Conservation (phyloP, 1,140 invertebrate genomes). For the Mya arenaria region DNA sequence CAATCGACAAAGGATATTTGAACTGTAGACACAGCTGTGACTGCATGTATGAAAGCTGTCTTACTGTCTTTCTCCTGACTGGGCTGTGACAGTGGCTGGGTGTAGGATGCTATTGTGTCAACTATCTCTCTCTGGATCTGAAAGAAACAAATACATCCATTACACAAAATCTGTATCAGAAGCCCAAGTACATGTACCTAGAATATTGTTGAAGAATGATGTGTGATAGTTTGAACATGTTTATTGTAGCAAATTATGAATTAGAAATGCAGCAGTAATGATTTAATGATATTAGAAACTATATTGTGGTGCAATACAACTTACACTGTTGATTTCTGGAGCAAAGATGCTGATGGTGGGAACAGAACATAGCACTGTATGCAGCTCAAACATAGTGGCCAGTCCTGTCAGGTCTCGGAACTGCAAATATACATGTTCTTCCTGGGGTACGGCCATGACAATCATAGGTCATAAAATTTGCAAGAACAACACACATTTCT, state of each 20-base stretch:
- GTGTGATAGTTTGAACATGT: too few species aligned
- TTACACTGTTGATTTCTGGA: constrained; percentile 85
- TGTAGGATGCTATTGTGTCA: constrained; percentile 91
- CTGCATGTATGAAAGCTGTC: too few species aligned
- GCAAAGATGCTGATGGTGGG: constrained; percentile 86
- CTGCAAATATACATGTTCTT: constrained; percentile 65
- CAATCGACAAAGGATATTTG: too few species aligned
- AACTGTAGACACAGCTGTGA: too few species aligned
- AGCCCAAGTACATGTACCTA: background rate
- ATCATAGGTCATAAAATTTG: too few species aligned
- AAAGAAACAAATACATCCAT: constrained; percentile 5
- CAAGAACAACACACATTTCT: too few species aligned
- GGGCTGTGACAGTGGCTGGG: constrained; percentile 87
- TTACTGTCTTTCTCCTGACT: constrained; percentile 81
- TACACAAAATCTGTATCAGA: background rate
- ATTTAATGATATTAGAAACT: too few species aligned
- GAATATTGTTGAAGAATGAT: too few species aligned
- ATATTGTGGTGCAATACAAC: too few species aligned
- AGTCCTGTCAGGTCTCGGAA: constrained; percentile 94
- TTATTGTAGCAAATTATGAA: too few species aligned
- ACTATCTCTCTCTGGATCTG: constrained; percentile 88
- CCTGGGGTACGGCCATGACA: too few species aligned
- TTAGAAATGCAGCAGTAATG: too few species aligned
- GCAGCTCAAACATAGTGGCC: constrained; percentile 90
- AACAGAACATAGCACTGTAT: constrained; percentile 90